These are phyloP conservation scores for Thinocorus orbignyianus DNA, from an alignment of 2,113 vertebrate species.

Conservation along the genomic window DNA sequence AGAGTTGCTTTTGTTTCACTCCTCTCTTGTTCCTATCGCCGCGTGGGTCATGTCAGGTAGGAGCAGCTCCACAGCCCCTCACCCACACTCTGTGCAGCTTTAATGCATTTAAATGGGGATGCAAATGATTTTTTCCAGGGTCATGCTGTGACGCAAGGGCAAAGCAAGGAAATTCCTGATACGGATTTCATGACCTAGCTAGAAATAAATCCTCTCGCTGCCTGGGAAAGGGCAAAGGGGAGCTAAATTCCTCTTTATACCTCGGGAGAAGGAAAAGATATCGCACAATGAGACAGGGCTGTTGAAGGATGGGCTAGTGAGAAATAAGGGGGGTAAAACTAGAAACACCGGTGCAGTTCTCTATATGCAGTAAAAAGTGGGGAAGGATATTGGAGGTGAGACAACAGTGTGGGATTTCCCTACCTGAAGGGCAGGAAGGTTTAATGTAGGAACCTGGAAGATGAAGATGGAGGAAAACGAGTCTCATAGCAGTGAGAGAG, in stretches of 20 bases:
- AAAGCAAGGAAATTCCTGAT: conserved; percentile 4
- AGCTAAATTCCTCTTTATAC: neutral
- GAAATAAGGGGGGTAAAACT: neutral
- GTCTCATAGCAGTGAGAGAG: neutral
- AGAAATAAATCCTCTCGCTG: neutral
- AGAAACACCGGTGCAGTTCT: fast-evolving
- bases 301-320: neutral
- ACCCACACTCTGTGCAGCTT: neutral
- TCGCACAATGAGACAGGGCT: neutral
- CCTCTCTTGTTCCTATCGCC: neutral
- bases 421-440: neutral
- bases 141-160: neutral
- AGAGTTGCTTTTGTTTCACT: neutral
- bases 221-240: neutral
- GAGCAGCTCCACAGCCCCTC: neutral
- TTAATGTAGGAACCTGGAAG: neutral
- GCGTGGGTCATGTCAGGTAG: fast-evolving
- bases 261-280: neutral
- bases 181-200: neutral
- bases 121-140: neutral
- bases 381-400: neutral
- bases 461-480: neutral
- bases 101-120: neutral
- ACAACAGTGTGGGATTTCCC: neutral
- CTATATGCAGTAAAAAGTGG: neutral